Conservation (phyloP, 2,888 invertebrate species). For the Flabesymbios commensalis region DNA sequence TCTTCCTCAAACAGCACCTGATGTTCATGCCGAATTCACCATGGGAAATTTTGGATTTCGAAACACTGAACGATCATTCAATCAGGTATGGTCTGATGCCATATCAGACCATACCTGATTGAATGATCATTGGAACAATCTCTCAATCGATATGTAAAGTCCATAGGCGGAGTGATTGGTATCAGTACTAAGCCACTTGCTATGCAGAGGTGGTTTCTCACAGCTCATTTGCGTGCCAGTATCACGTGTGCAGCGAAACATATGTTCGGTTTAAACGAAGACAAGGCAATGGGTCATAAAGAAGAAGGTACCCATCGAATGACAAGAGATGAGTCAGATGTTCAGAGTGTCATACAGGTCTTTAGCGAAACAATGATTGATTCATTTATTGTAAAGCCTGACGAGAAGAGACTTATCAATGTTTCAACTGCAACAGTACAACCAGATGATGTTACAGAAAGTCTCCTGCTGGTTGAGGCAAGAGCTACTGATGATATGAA, state of each 20-base stretch:
- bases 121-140: slow-evolving; percentile 8
- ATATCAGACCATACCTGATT: no score
- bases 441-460: background rate
- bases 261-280: background rate
- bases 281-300: background rate
- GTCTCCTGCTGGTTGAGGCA: background rate
- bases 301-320: background rate
- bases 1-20: slow-evolving; percentile 6
- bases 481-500: background rate
- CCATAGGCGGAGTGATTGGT: background rate
- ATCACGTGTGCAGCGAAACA: background rate
- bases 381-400: background rate
- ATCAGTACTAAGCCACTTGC: background rate
- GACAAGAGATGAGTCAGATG: background rate
- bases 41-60: slow-evolving; percentile 9
- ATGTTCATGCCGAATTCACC: background rate
- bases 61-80: slow-evolving; percentile 5
- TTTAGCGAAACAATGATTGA: background rate
- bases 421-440: background rate
- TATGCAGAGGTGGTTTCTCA: background rate
- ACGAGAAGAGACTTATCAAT: background rate
- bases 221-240: background rate
- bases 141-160: slow-evolving; percentile 8
- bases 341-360: background rate
- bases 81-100: slow-evolving; percentile 11